phyloP scores from a whole-genome alignment of 2,113 vertebrate genomes.

The Barbus barbus region DNA sequence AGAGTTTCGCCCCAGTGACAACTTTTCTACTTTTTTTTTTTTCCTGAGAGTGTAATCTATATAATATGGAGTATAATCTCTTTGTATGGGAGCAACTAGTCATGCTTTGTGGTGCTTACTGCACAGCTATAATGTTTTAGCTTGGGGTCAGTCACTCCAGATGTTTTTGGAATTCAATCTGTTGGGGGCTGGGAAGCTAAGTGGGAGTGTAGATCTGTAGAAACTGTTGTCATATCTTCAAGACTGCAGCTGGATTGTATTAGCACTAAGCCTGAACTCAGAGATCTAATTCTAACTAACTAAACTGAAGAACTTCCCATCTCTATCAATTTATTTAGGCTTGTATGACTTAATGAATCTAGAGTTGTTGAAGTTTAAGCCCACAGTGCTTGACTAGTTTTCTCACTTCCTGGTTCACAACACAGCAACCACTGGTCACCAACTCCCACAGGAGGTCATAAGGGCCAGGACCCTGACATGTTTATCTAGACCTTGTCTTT shows the following conservation, averaged over 20 bases:
- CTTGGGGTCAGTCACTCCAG: slow-evolving; percentile 33
- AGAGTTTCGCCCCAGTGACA: background rate
- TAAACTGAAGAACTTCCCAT: background rate
- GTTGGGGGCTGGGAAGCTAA: slow-evolving; percentile 63
- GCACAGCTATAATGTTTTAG: slow-evolving; percentile 36
- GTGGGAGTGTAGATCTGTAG: background rate
- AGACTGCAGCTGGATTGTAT: slow-evolving; percentile 69
- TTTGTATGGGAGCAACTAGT: background rate
- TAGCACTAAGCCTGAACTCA: slow-evolving; percentile 49
- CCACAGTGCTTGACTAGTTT: background rate
- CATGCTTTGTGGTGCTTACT: background rate
- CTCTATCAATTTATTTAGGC: background rate
- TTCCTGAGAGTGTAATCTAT: background rate
- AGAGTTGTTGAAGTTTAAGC: background rate
- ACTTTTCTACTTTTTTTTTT: background rate
- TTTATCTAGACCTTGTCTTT: slow-evolving; percentile 22
- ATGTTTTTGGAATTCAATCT: slow-evolving; percentile 60
- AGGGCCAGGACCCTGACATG: slow-evolving; percentile 30
- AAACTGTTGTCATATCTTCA: slow-evolving; percentile 56
- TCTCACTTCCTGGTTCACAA: slow-evolving; percentile 12
- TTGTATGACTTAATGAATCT: background rate
- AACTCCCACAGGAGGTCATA: slow-evolving; percentile 28
- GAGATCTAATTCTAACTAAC: slow-evolving; percentile 14
- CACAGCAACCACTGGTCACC: background rate
- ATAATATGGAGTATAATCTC: background rate